Conservation (phyloP, 2,797 vertebrate species). For the Rhabdomys pumilio region DNA sequence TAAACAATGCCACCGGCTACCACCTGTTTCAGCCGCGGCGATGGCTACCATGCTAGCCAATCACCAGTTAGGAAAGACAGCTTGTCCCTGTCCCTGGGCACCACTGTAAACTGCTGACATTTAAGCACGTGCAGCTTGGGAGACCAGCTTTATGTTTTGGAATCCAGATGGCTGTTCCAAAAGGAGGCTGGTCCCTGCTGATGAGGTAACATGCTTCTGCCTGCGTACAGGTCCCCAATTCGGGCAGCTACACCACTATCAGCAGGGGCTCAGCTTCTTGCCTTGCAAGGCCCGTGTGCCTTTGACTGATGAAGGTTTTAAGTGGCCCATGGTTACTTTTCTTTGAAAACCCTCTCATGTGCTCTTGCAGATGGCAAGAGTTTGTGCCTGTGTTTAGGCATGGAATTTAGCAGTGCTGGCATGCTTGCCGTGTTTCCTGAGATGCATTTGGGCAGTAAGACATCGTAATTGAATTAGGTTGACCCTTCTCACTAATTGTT, state of each 20-base stretch:
- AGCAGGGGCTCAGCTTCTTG: not conserved
- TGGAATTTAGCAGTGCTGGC: constrained; percentile 11
- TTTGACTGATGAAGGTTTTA: not conserved
- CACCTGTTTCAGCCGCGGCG: not conserved
- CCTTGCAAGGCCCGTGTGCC: not conserved
- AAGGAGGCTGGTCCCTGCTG: constrained; percentile 72
- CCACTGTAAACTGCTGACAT: constrained; percentile 67
- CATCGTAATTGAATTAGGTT: constrained; percentile 70
- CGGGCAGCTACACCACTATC: rapidly evolving
- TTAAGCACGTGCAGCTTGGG: constrained; percentile 40
- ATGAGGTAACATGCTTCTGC: constrained; percentile 52
- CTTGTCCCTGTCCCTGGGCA: not conserved
- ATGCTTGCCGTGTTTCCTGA: not conserved
- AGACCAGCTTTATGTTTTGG: constrained; percentile 62
- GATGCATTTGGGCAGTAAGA: constrained; percentile 53
- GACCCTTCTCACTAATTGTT: constrained; percentile 15
- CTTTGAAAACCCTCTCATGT: constrained; percentile 51
- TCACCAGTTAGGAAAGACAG: not conserved
- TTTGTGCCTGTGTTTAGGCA: not conserved
- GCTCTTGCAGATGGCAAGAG: constrained; percentile 31
- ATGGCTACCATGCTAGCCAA: not conserved
- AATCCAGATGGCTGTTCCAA: constrained; percentile 80
- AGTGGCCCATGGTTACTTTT: constrained; percentile 20
- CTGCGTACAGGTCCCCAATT: not conserved
- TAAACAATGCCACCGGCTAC: not conserved